Conservation (phyloP, 1,140 invertebrate genomes). For the Oryctes rhinoceros region DNA sequence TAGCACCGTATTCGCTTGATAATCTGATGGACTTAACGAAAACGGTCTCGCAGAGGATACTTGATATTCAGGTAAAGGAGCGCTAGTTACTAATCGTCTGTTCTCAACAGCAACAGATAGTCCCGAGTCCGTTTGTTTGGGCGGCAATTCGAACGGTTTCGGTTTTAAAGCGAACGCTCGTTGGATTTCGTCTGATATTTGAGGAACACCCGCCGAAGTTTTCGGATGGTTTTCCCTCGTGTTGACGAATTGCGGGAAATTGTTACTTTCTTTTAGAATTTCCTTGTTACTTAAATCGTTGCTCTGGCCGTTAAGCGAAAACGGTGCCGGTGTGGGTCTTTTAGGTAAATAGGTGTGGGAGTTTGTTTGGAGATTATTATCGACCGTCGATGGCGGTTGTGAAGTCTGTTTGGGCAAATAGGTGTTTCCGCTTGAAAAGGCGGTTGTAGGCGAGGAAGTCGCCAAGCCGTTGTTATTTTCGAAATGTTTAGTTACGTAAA, state of each 20-base stretch:
- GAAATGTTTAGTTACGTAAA: slow-evolving; percentile 16
- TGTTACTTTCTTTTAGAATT: background rate
- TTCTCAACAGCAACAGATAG: background rate
- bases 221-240: background rate
- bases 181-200: background rate
- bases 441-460: background rate
- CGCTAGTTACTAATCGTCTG: background rate
- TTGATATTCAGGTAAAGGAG: slow-evolving; percentile 42
- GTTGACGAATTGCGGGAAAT: background rate
- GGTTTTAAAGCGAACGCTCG: slow-evolving; percentile 45
- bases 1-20: slow-evolving; percentile 17
- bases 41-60: slow-evolving; percentile 58
- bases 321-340: background rate
- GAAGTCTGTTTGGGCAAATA: slow-evolving; percentile 41
- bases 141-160: slow-evolving; percentile 54
- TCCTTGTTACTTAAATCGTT: background rate
- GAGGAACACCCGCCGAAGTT: slow-evolving; percentile 11
- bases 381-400: background rate
- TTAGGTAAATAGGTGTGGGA: slow-evolving; percentile 9
- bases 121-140: slow-evolving; percentile 45
- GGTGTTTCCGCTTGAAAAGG: slow-evolving; percentile 15
- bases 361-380: slow-evolving; percentile 1
- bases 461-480: background rate
- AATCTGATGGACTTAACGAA: background rate
- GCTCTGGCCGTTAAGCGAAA: background rate